Evolutionary conservation across 2,113 vertebrate genomes (phyloP), one percentile per base, ranked within the genome.

Genomic region (Daubentonia madagascariensis): DNA sequence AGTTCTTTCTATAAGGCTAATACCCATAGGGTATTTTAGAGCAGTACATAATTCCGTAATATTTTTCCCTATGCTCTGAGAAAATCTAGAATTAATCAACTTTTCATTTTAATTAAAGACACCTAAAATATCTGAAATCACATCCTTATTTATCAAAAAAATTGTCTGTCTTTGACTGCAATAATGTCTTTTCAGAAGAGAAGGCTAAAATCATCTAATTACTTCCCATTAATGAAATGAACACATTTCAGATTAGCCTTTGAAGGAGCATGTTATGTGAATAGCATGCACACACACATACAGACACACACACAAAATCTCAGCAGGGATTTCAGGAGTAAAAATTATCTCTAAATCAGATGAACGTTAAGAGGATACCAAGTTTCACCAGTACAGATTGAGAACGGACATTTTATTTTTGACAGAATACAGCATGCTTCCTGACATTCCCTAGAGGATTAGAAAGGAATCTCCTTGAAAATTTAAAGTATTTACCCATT

Each of bases 91-190:
- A 52, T 52, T 43, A 45, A 89, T 79, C 9, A 7, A 83, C 14
- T 78, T 86, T 85, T 94, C 28, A 72, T 37, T 89, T 95, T 91
- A 85, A 92, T 72, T 89, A 89, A 81, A 85, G 12, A 18, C 30
- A 30, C 1, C 3, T 85, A 70, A 94, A 59, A 20, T 85, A 85
- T 72, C 67, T 84, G 30, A 87, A 92, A 72, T 78, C 0, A 80
- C 37, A 4, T 83, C 65, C 23, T 89, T 92, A 78, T 89, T 85
- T 89, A 70, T 89, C n/a, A 89, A 72, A 23, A 11, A 78, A 89
- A 61, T 88, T 14, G 3, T 75, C 63, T 91, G 48, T 68, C 65
- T 86, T 91, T 95, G 30, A 70, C 25, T 85, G 25, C 9, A 94
- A 7, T 45, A 89, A 83, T 89, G 23, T 76, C 59, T 89, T 86